phyloP scores from a whole-genome alignment of 1,140 invertebrate species.

The Papilio helenus region DNA sequence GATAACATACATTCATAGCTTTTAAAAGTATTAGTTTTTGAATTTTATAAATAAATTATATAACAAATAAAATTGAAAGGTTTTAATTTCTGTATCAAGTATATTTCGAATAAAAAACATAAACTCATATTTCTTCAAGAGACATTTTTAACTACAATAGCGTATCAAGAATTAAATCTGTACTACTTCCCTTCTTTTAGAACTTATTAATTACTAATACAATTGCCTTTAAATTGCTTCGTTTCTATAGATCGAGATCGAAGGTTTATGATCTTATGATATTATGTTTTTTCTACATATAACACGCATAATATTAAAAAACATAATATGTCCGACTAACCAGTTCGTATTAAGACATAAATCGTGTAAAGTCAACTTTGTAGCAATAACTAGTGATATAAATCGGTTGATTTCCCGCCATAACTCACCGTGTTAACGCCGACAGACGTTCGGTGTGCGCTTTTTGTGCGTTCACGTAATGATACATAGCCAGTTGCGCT shows the following conservation, averaged over 20 bases:
- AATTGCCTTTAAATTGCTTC: background rate
- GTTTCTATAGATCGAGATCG: background rate
- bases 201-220: background rate
- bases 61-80: background rate
- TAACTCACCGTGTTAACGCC: slow-evolving; percentile 29
- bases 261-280: background rate
- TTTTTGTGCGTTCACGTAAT: slow-evolving; percentile 37
- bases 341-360: slow-evolving; percentile 37
- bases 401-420: slow-evolving; percentile 37
- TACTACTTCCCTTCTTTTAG: background rate
- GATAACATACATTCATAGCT: background rate
- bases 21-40: background rate
- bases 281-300: background rate
- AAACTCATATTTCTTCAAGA: background rate
- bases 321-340: background rate
- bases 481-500: slow-evolving; percentile 25
- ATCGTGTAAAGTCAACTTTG: slow-evolving; percentile 37
- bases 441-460: background rate
- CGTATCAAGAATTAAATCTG: background rate
- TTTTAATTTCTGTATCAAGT: background rate
- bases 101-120: background rate
- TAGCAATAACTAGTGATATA: slow-evolving; percentile 32
- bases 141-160: background rate
- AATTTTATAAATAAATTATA: background rate
- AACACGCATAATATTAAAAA: slow-evolving; percentile 20